phyloP scores from a whole-genome alignment of 2,888 invertebrate genomes.

The Phaonia tiefii region DNA sequence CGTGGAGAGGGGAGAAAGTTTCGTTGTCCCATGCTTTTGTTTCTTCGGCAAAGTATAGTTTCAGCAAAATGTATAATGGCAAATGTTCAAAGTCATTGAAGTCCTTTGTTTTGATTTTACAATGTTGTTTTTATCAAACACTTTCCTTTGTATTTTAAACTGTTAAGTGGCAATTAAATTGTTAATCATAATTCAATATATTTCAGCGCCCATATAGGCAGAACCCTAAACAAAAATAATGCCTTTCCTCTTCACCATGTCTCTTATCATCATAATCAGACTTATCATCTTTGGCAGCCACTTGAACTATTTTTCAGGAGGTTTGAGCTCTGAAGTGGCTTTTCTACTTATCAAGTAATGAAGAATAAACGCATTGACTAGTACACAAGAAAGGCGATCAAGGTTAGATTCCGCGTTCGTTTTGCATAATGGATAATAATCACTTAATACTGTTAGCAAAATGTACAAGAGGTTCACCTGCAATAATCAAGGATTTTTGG shows the following conservation, averaged over 20 bases:
- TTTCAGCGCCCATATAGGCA: conserved; percentile 11
- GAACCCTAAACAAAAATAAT: conserved; percentile 11
- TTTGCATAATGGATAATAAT: conserved; percentile 64
- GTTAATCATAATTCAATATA: conserved; percentile 41
- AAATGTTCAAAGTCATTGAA: conserved; percentile 13
- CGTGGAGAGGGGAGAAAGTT: no score
- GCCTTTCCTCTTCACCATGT: not conserved
- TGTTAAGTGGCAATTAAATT: conserved; percentile 19
- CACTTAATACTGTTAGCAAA: conserved; percentile 62
- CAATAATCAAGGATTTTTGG: conserved; percentile 40
- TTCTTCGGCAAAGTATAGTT: not conserved
- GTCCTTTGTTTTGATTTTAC: not conserved
- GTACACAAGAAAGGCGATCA: conserved; percentile 46
- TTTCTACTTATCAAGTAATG: conserved; percentile 57
- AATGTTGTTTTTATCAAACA: not conserved
- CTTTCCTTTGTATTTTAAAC: conserved; percentile 11
- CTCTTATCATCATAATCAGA: conserved; percentile 2
- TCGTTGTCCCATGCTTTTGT: no score
- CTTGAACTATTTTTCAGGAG: conserved; percentile 58
- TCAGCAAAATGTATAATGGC: conserved; percentile 4
- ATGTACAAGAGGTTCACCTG: conserved; percentile 6
- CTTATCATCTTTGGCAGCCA: conserved; percentile 34
- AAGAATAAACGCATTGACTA: conserved; percentile 54
- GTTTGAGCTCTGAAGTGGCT: conserved; percentile 50
- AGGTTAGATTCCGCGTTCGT: conserved; percentile 61